Conservation (phyloP, 2,113 vertebrate species). For the Addax nasomaculatus region DNA sequence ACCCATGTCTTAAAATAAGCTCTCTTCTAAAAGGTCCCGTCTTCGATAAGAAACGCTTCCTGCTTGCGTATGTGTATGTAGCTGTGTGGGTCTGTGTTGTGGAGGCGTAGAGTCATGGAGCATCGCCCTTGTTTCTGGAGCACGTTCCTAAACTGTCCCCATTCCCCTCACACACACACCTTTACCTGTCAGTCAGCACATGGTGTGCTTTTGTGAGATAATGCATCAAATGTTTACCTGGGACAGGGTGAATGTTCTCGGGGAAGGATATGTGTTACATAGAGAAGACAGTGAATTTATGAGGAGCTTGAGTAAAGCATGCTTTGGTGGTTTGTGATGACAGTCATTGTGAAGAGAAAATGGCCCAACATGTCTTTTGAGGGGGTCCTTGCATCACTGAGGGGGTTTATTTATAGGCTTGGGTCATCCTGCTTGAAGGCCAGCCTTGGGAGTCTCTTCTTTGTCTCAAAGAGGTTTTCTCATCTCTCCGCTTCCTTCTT, state of each 20-base stretch:
- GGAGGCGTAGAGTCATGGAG: not conserved
- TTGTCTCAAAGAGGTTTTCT: not conserved
- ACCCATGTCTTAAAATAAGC: not conserved
- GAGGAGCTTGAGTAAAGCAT: not conserved
- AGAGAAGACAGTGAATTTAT: not conserved
- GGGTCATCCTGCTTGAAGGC: not conserved
- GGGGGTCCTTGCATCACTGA: not conserved
- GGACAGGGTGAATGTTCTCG: not conserved
- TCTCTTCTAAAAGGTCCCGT: not conserved
- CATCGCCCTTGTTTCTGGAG: not conserved
- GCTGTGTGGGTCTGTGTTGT: not conserved
- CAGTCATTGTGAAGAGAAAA: not conserved
- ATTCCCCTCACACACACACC: too few species aligned
- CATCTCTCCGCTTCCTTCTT: not conserved
- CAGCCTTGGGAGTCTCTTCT: not conserved
- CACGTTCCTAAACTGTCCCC: accelerated
- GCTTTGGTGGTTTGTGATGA: not conserved
- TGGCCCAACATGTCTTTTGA: not conserved
- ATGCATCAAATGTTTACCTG: not conserved
- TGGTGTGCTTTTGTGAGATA: not conserved
- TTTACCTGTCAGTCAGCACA: not conserved
- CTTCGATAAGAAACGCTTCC: not conserved
- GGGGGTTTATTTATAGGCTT: not conserved
- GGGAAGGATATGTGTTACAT: not conserved
- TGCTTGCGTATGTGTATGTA: not conserved